These are phyloP conservation scores for Cavia porcellus DNA, from an alignment of 2,113 vertebrate genomes.

Conservation along the genomic window DNA sequence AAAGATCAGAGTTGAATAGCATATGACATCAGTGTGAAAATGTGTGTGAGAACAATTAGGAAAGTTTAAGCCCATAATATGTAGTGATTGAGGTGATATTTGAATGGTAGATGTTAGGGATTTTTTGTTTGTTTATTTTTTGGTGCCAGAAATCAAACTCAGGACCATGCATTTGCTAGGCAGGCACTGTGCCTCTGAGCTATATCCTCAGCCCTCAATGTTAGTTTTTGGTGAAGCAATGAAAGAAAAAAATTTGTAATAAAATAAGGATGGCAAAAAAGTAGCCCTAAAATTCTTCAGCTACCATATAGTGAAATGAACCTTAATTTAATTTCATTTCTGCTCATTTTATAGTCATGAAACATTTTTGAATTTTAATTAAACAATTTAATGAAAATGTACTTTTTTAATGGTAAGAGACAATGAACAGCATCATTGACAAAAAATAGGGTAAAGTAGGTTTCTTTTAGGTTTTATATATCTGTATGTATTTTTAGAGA, in stretches of 20 bases:
- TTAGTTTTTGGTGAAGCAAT: neutral
- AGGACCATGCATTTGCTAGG: no score
- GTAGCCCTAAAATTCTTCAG: neutral
- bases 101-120: neutral
- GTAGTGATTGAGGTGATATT: neutral
- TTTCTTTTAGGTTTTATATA: neutral
- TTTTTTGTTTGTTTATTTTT: no score
- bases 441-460: neutral
- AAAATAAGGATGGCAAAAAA: neutral
- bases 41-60: neutral
- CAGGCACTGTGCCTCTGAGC: no score
- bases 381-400: slow-evolving; percentile 32
- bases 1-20: neutral
- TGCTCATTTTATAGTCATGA: neutral
- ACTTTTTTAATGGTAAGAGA: neutral
- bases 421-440: neutral
- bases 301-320: neutral
- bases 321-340: neutral
- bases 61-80: neutral
- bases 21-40: neutral
- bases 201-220: no score
- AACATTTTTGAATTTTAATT: neutral
- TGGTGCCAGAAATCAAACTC: no score
- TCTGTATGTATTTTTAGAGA: neutral
- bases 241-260: slow-evolving; percentile 12